These are phyloP conservation scores for Okamejei kenojei DNA, from an alignment of 2,797 vertebrate genomes.

Conservation along the genomic window DNA sequence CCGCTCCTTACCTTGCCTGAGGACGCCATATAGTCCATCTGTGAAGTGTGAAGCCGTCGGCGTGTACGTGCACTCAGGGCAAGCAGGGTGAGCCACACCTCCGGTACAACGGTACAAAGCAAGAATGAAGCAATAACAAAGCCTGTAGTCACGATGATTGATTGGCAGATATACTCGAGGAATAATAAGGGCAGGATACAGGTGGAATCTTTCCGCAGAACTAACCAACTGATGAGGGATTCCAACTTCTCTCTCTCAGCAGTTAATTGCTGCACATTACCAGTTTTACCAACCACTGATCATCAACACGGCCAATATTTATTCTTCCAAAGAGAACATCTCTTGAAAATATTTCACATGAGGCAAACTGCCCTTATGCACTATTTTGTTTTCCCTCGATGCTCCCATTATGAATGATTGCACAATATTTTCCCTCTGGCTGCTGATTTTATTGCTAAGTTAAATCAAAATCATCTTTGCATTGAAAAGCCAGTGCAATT, in stretches of 20 bases:
- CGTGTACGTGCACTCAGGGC: too few species aligned
- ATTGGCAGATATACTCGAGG: background rate
- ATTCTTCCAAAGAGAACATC: background rate
- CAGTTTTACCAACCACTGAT: background rate
- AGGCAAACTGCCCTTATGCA: too few species aligned
- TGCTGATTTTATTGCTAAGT: background rate
- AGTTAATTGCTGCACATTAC: background rate
- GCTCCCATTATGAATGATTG: background rate
- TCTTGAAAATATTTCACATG: background rate
- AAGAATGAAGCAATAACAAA: background rate
- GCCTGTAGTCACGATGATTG: background rate
- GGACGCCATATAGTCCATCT: too few species aligned
- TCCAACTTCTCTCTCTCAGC: background rate
- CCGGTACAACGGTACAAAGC: background rate
- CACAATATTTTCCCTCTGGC: background rate
- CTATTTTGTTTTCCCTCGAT: background rate
- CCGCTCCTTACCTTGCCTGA: too few species aligned
- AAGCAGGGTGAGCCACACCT: too few species aligned
- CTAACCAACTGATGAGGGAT: background rate
- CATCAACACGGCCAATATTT: background rate
- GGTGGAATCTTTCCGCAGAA: background rate
- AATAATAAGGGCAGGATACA: background rate
- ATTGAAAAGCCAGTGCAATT: background rate
- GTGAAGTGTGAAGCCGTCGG: too few species aligned
- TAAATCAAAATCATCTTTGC: slow-evolving; percentile 5